These are phyloP conservation scores for Upupa epops DNA, from an alignment of 2,113 vertebrate genomes.

Conservation along the genomic window DNA sequence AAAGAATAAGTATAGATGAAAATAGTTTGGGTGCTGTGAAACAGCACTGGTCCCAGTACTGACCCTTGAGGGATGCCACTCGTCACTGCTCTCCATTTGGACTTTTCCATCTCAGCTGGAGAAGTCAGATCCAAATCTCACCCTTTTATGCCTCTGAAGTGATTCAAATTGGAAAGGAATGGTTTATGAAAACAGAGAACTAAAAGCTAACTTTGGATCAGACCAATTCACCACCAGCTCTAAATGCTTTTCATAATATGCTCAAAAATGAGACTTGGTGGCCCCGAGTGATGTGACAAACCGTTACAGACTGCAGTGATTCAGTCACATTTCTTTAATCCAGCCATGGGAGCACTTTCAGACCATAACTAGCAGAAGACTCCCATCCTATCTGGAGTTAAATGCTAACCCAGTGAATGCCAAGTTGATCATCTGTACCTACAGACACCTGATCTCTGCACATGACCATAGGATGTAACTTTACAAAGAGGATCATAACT, in stretches of 20 bases:
- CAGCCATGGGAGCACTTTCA: background rate
- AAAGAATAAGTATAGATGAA: slow-evolving; percentile 9
- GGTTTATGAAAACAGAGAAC: background rate
- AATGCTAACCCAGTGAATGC: background rate
- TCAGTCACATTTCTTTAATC: background rate
- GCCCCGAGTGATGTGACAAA: background rate
- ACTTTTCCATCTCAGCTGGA: background rate
- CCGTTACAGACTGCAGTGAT: background rate
- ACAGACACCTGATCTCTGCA: background rate
- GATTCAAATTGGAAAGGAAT: background rate
- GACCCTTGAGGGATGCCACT: too few species aligned
- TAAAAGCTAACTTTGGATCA: background rate
- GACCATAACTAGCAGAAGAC: background rate
- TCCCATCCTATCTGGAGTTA: background rate
- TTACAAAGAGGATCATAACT: background rate
- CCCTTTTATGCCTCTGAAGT: background rate
- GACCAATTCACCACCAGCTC: background rate
- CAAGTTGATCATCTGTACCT: background rate
- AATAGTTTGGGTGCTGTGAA: background rate
- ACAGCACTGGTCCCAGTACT: too few species aligned
- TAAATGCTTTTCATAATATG: background rate
- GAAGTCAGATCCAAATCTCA: background rate
- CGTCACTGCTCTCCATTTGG: background rate
- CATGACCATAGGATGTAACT: background rate
- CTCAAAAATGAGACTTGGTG: background rate